Evolutionary conservation across 2,888 invertebrate species (phyloP), one percentile per base, ranked within the genome.

Genomic region (Diplazon laetatorius): DNA sequence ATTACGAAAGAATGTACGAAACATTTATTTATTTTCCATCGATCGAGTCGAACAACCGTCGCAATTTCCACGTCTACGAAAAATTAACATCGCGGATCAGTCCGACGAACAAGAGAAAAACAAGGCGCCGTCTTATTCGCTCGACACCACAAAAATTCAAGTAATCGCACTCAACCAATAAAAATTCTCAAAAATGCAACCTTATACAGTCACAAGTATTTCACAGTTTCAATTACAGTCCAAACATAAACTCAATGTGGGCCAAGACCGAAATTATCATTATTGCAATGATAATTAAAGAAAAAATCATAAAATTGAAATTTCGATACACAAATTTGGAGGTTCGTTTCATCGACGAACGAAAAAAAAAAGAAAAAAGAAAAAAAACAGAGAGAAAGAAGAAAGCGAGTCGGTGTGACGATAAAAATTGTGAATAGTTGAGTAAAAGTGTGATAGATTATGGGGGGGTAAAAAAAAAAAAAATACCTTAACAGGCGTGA

Each of bases 401-500:
- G 83, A 85, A 85, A n/a, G n/a, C n/a, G n/a, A n/a, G n/a, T n/a
- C n/a, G n/a, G n/a, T n/a, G n/a, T n/a, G n/a, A n/a, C n/a, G n/a
- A n/a, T n/a, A n/a, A n/a, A n/a, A 82, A 81, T 80, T 73, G 70
- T 59, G 55, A 78, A 81, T 81, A 78, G 80, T 82, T 16, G 30
- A n/a, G 44, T 10, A 60, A 60, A 37, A 22, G 48, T 62, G 60
- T 22, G 60, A 76, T 37, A 63, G 62, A 83, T 69, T 79, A 80
- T 63, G 80, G 79, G 80, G n/a, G n/a, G n/a, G n/a, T n/a, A n/a
- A n/a, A n/a, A n/a, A n/a, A n/a, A n/a, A n/a, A n/a, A n/a, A 80
- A 80, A 82, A 82, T 90, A 91, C 91, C 91, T 91, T 95, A 88
- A 98, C 98, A 89, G 99, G 98, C 91, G 98, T 98, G 92, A 99